phyloP scores from a whole-genome alignment of 1,140 invertebrate species.

The Yoshiicerus persimilis region DNA sequence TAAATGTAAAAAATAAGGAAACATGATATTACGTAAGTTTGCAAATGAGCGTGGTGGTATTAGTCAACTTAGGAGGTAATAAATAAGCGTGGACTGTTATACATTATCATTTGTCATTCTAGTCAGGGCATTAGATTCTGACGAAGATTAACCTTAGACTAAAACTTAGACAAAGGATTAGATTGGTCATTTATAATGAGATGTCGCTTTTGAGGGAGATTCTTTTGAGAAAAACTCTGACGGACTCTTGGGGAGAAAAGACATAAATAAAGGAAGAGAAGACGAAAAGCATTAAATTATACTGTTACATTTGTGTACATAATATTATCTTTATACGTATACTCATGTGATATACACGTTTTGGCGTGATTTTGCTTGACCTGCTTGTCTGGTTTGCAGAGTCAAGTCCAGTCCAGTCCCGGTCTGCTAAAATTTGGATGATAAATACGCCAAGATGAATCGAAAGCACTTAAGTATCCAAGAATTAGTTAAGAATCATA shows the following conservation, averaged over 20 bases:
- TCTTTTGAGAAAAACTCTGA: neutral
- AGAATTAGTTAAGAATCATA: neutral
- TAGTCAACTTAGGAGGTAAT: neutral
- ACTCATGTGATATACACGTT: neutral
- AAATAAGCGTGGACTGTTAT: neutral
- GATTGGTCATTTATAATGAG: neutral
- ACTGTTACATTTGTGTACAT: neutral
- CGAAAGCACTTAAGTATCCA: neutral
- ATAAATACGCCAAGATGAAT: neutral
- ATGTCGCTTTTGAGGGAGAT: neutral
- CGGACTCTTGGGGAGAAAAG: neutral
- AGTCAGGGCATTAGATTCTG: neutral
- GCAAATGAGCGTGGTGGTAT: neutral
- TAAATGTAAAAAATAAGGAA: no score
- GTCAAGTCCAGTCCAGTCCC: neutral
- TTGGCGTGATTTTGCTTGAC: neutral
- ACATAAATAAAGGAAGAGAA: neutral
- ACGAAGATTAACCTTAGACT: neutral
- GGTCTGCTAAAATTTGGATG: neutral
- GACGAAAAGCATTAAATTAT: slow-evolving; percentile 1
- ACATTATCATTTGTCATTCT: neutral
- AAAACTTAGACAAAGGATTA: neutral
- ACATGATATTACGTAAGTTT: neutral
- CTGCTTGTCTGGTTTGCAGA: neutral
- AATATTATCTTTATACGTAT: neutral